A percentile compares a stretch with the other conserved stretches of the same genome.
These are phyloP conservation scores for Mayetiola destructor DNA, from an alignment of 2,888 invertebrate species.

Conservation along the genomic window DNA sequence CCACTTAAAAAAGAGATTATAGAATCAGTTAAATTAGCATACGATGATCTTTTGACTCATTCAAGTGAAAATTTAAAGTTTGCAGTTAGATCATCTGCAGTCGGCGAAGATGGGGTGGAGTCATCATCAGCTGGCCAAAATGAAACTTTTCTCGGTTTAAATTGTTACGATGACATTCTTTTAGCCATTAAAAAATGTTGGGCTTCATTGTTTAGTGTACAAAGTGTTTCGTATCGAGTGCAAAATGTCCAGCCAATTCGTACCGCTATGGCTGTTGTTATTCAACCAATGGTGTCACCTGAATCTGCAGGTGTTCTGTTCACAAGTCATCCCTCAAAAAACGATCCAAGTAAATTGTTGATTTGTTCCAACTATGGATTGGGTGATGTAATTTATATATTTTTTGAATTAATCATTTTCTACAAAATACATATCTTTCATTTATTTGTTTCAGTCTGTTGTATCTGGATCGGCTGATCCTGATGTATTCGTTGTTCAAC, in stretches of 20 bases:
- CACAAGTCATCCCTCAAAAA: slow-evolving; percentile 59
- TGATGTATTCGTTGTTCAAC: slow-evolving; percentile 49
- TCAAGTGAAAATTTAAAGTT: slow-evolving; percentile 34
- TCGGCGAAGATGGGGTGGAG: slow-evolving; percentile 67
- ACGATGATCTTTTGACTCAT: slow-evolving; percentile 20
- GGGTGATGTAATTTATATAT: slow-evolving; percentile 48
- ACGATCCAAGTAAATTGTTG: slow-evolving; percentile 49
- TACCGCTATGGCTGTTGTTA: slow-evolving; percentile 60
- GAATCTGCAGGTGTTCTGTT: slow-evolving; percentile 67
- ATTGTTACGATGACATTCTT: slow-evolving; percentile 39
- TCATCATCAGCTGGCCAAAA: slow-evolving; percentile 76
- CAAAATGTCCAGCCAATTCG: slow-evolving; percentile 53
- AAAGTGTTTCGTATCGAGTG: slow-evolving; percentile 66
- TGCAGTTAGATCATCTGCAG: slow-evolving; percentile 55
- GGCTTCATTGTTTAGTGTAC: slow-evolving; percentile 65
- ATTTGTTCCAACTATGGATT: slow-evolving; percentile 71
- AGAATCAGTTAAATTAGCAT: slow-evolving; percentile 25
- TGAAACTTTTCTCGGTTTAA: slow-evolving; percentile 57
- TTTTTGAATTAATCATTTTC: neutral
- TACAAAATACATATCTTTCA: neutral
- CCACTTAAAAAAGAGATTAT: slow-evolving; percentile 33
- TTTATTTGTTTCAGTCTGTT: slow-evolving; percentile 44
- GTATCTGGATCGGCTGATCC: slow-evolving; percentile 67
- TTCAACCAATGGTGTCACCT: slow-evolving; percentile 61
- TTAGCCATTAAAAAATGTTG: slow-evolving; percentile 56